Conservation (phyloP, 2,888 invertebrate species). For the Caenorhabditis sp. region DNA sequence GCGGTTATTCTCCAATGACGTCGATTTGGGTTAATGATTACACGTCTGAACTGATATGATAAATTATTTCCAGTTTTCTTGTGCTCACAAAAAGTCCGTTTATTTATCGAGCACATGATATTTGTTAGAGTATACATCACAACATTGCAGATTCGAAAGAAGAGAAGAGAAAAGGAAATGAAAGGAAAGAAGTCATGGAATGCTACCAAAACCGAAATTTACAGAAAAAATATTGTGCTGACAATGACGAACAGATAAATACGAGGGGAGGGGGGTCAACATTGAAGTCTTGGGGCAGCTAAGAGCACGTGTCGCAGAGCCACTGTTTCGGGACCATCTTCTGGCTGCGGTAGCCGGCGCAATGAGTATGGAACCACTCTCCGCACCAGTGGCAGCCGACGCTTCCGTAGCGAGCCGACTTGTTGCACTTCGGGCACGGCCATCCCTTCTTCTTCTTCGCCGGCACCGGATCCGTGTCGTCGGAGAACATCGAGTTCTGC, state of each 20-base stretch:
- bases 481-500: neutral
- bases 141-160: too few species aligned
- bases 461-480: neutral
- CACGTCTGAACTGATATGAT: neutral
- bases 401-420: neutral
- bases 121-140: too few species aligned
- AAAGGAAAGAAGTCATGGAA: too few species aligned
- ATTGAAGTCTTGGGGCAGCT: neutral
- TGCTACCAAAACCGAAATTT: too few species aligned
- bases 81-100: too few species aligned
- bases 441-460: neutral
- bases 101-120: too few species aligned
- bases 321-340: neutral
- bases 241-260: too few species aligned
- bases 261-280: too few species aligned
- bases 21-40: slow-evolving; percentile 17
- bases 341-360: neutral
- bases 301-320: neutral
- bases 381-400: neutral
- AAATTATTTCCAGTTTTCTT: neutral
- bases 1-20: slow-evolving; percentile 39
- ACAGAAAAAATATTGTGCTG: too few species aligned
- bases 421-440: neutral
- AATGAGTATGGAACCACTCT: neutral
- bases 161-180: too few species aligned